Evolutionary conservation across 2,113 vertebrate species (phyloP), one percentile per base, ranked within the genome.

Genomic region (Alosa alosa): DNA sequence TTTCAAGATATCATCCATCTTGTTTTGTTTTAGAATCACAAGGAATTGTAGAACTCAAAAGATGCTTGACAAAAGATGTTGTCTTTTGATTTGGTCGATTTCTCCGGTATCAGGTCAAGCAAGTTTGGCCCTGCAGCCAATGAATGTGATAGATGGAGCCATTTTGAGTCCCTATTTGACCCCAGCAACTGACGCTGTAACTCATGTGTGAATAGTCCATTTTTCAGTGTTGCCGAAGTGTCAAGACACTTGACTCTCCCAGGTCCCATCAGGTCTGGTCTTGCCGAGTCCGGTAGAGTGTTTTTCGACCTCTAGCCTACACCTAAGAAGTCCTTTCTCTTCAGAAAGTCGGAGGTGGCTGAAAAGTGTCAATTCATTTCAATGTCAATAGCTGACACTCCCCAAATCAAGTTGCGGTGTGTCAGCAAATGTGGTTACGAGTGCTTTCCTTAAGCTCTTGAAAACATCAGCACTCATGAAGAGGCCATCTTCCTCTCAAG

Each of bases 81-180:
- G 31, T 78, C 72, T 78, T 78, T 39, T 78, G 72, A 15, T 39
- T 78, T 36, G 72, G 72, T 39, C 15, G 72, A 5, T 17, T 78
- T 78, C 72, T 78, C 72, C 15, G 72, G 36, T 36, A 78, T 78
- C 72, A 78, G 36, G 72, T 78, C 72, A 13, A 41, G 72, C 72
- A 39, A 10, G 72, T 78, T 78, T 78, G 39, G 31, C 15, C 31
- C 72, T 13, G 25, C 7, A 86, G 88, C 22, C 86, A 87, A 90
- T 88, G 55, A 83, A 60, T 41, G 36, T 84, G 68, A 84, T 31
- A 68, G 57, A 85, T 44, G 36, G 22, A 83, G 18, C 36, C 83
- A 60, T 83, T n/a, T 20, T 9, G 22, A 9, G 64, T 68, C 64
- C 64, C 4, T 36, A 13, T 78, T 18, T 78, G 72, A 78, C 11